These are phyloP conservation scores for Mycteria americana DNA, from an alignment of 2,797 vertebrate species.

Conservation along the genomic window DNA sequence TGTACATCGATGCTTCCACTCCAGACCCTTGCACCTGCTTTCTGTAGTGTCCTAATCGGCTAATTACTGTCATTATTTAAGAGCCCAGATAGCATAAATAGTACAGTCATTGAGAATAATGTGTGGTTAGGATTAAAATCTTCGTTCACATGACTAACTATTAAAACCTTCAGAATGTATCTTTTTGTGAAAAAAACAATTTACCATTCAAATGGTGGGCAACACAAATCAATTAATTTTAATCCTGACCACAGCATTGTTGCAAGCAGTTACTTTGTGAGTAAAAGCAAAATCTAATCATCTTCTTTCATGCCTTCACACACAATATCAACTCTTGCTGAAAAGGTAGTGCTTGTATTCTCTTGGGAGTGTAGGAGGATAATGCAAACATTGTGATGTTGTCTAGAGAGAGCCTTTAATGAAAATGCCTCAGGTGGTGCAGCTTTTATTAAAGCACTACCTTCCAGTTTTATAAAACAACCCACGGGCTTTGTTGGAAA, in stretches of 20 bases:
- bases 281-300: constrained; percentile 64
- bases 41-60: constrained; percentile 44
- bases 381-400: constrained; percentile 81
- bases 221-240: constrained; percentile 6
- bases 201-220: constrained; percentile 26
- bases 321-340: constrained; percentile 73
- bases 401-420: constrained; percentile 84
- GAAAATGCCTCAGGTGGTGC: constrained; percentile 89
- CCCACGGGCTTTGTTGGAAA: constrained; percentile 72
- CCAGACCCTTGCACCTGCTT: constrained; percentile 54
- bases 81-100: constrained; percentile 46
- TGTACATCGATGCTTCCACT: constrained; percentile 27
- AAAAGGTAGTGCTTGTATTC: constrained; percentile 76
- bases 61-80: constrained; percentile 62
- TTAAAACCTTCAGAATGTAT: constrained; percentile 12
- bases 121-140: constrained; percentile 11
- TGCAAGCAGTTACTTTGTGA: constrained; percentile 38
- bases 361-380: constrained; percentile 70
- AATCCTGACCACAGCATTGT: constrained; percentile 13
- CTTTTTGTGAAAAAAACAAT: neutral
- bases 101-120: constrained; percentile 30
- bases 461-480: constrained; percentile 76
- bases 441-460: constrained; percentile 80
- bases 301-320: constrained; percentile 71
- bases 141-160: neutral